A percentile compares a stretch with the other conserved stretches of the same genome.
Conservation (phyloP, 2,888 invertebrate species). For the Calameuta pallipes region DNA sequence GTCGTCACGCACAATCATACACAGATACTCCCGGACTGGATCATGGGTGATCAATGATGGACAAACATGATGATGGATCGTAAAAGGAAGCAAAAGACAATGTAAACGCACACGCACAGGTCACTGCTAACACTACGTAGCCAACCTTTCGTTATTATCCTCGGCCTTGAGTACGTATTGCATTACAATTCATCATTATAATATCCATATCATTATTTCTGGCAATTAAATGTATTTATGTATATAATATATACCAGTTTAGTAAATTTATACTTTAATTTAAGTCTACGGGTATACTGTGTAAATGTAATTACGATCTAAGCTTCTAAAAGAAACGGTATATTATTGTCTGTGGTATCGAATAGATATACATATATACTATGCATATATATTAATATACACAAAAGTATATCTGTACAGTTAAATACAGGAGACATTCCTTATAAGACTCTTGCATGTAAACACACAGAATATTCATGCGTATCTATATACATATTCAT, state of each 20-base stretch:
- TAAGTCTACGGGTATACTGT: conserved; percentile 39
- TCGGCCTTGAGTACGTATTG: conserved; percentile 56
- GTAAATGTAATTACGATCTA: conserved; percentile 49
- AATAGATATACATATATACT: conserved; percentile 50
- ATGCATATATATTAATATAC: conserved; percentile 30
- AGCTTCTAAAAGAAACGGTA: conserved; percentile 59
- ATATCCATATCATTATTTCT: conserved; percentile 38
- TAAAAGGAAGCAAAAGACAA: not conserved
- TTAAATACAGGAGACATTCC: conserved; percentile 4
- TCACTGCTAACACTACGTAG: conserved; percentile 49
- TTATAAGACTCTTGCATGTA: conserved; percentile 3
- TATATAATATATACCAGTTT: conserved; percentile 44
- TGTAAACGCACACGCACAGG: conserved; percentile 9
- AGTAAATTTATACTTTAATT: conserved; percentile 45
- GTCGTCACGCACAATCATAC: conserved; percentile 25
- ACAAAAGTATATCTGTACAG: conserved; percentile 23
- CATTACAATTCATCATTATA: conserved; percentile 51
- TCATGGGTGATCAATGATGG: not conserved
- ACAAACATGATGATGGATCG: not conserved
- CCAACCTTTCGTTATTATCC: conserved; percentile 30
- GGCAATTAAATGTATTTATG: conserved; percentile 48
- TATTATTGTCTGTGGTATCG: conserved; percentile 64
- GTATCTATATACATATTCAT: conserved; percentile 30
- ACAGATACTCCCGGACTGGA: not conserved
- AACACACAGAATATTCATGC: not conserved